Percentiles rank a stretch among this genome's conserved stretches.
Evolutionary conservation across 2,888 invertebrate species (phyloP).

Genomic region (Sepioteuthis lessoniana): DNA sequence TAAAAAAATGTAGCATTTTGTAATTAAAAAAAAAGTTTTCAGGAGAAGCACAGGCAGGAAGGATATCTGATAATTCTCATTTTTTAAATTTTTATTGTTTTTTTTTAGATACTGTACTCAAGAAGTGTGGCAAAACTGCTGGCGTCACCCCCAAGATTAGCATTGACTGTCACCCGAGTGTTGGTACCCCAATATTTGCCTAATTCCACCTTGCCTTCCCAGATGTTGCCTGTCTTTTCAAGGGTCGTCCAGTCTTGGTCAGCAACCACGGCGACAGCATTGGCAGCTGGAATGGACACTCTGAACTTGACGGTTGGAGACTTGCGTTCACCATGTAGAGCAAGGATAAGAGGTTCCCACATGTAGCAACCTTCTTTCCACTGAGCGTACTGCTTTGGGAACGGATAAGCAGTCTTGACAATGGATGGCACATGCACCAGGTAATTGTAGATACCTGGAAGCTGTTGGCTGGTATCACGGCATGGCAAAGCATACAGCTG

Average conservation of each 20-base stretch:
- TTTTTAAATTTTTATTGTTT: too few species aligned
- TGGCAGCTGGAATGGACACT: constrained; percentile 71
- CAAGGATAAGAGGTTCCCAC: constrained; percentile 68
- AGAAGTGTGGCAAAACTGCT: constrained; percentile 74
- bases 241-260: constrained; percentile 74
- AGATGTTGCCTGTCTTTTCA: constrained; percentile 64
- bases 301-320: constrained; percentile 64
- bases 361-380: constrained; percentile 76
- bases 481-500: constrained; percentile 73
- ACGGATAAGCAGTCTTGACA: constrained; percentile 64
- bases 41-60: background rate
- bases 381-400: constrained; percentile 75
- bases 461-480: constrained; percentile 70
- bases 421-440: constrained; percentile 71
- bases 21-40: background rate
- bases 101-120: constrained; percentile 64
- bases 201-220: constrained; percentile 71
- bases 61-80: background rate
- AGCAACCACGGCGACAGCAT: constrained; percentile 73
- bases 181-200: constrained; percentile 65
- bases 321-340: constrained; percentile 55
- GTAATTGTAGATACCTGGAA: constrained; percentile 76
- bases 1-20: background rate
- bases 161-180: constrained; percentile 71
- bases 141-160: constrained; percentile 73